Evolutionary conservation across 2,797 vertebrate genomes (phyloP).

Genomic region (Galagoides demidoff): DNA sequence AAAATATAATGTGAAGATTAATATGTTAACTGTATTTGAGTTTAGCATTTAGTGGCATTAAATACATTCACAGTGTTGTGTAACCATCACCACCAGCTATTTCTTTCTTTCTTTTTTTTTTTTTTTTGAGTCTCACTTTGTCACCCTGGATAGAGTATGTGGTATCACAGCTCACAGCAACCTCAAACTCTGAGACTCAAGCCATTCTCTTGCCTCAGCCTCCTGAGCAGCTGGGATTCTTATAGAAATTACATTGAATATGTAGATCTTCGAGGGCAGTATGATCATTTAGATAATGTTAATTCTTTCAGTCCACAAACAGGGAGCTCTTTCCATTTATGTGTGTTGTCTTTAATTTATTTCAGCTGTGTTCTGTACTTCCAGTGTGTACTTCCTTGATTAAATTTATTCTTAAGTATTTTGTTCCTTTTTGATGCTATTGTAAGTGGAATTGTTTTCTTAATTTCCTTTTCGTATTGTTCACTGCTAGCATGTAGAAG

Average conservation of each 20-base stretch:
- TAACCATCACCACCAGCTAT: no score
- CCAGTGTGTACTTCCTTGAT: not conserved
- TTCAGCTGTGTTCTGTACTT: not conserved
- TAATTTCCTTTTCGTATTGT: not conserved
- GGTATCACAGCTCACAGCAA: no score
- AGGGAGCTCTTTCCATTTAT: not conserved
- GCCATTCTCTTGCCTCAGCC: no score
- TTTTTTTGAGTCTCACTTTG: no score
- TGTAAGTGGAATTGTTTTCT: not conserved
- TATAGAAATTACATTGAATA: not conserved
- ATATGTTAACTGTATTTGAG: no score
- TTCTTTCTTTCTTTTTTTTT: no score
- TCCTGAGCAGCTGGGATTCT: not conserved
- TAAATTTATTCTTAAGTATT: not conserved
- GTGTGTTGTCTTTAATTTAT: not conserved
- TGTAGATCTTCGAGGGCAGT: not conserved
- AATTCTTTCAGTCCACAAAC: not conserved
- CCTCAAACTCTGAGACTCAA: no score
- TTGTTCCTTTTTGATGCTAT: not conserved
- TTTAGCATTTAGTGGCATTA: no score
- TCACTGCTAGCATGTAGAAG: not conserved
- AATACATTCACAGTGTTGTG: no score
- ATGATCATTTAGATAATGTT: not conserved
- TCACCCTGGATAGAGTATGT: no score
- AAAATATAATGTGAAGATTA: no score